Percentiles rank a stretch among this genome's conserved stretches.
Evolutionary conservation across 2,888 invertebrate species (phyloP).

Genomic region (Neuroscelio doddi): DNA sequence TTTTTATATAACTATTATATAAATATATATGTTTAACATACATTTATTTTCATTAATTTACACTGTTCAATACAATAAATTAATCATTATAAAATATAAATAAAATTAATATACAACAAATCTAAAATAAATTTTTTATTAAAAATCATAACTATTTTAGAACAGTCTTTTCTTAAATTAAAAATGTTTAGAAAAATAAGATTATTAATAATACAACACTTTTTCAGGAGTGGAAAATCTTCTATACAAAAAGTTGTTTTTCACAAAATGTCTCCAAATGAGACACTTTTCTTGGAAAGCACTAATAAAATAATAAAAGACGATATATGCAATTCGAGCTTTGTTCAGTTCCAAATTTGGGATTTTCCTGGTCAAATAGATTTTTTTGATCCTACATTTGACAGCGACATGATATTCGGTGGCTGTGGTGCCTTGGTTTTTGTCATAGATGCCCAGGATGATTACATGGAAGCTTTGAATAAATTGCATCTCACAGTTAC

Average conservation of each 20-base stretch:
- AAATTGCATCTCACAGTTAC: conserved; percentile 95
- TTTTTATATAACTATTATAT: too few species aligned
- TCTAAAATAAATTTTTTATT: too few species aligned
- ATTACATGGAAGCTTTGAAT: conserved; percentile 95
- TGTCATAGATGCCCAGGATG: conserved; percentile 99
- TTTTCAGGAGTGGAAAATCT: conserved; percentile 94
- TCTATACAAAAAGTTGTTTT: conserved; percentile 99
- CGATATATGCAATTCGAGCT: conserved; percentile 96
- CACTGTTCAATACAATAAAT: too few species aligned
- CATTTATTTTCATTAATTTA: too few species aligned
- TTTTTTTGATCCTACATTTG: conserved; percentile 96
- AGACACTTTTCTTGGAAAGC: conserved; percentile 97
- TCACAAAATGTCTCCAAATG: conserved; percentile 99
- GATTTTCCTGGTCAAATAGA: conserved; percentile 99
- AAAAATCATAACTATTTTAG: too few species aligned
- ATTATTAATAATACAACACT: too few species aligned
- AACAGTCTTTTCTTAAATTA: too few species aligned
- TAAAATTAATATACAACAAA: too few species aligned
- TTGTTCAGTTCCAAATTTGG: conserved; percentile 99
- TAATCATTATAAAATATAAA: too few species aligned
- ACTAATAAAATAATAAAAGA: conserved; percentile 99
- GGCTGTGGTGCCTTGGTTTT: conserved; percentile 98
- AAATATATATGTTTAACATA: too few species aligned
- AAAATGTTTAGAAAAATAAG: too few species aligned
- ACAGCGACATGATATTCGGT: conserved; percentile 96